Evolutionary conservation across 2,797 vertebrate genomes (phyloP).

Genomic region (Danio kyathit): DNA sequence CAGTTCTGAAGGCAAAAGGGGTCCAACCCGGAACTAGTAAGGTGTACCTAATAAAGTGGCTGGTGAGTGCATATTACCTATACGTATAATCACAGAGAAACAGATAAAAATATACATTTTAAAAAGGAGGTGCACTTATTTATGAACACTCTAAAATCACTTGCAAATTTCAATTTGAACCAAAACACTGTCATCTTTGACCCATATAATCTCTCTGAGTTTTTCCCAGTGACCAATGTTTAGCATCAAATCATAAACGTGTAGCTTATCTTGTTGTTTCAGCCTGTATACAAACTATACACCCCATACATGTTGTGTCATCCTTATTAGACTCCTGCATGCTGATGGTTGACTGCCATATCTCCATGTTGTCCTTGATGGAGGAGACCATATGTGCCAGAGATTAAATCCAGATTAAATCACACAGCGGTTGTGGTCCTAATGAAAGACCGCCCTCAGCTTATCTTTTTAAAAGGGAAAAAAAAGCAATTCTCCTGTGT

Average conservation of each 20-base stretch:
- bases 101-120: too few relatives aligned
- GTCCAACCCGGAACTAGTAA: too few relatives aligned
- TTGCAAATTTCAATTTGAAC: neutral
- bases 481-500: constrained; percentile 45
- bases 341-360: constrained; percentile 58
- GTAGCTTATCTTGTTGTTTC: neutral
- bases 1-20: too few relatives aligned
- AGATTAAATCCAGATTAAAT: constrained; percentile 80
- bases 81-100: too few relatives aligned
- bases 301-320: neutral
- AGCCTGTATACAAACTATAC: neutral
- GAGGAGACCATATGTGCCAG: constrained; percentile 72
- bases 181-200: neutral
- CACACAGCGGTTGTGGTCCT: constrained; percentile 54
- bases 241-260: neutral
- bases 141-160: too few relatives aligned
- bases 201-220: neutral
- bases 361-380: constrained; percentile 67
- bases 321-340: constrained; percentile 33
- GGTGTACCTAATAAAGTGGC: too few relatives aligned
- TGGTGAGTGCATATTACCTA: too few relatives aligned
- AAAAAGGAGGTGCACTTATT: too few relatives aligned
- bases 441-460: constrained; percentile 64
- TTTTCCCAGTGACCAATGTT: constrained; percentile 8
- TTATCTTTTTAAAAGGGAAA: constrained; percentile 58